Evolutionary conservation across 2,888 invertebrate species (phyloP).

Genomic region (Drosophila testacea): DNA sequence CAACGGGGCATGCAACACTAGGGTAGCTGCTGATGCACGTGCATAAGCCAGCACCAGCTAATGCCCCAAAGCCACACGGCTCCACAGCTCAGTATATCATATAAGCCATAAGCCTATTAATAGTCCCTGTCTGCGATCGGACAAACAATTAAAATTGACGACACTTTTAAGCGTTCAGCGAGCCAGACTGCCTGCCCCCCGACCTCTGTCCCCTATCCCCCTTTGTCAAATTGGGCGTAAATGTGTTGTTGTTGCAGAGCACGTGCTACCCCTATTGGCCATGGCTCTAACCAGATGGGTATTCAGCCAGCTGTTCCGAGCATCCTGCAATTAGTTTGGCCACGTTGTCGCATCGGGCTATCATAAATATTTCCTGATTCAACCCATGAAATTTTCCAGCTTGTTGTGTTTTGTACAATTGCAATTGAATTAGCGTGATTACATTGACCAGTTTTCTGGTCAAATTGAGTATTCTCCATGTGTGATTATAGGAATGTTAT

Average conservation of each 20-base stretch:
- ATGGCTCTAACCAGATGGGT: conserved; percentile 25
- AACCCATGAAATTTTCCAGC: conserved; percentile 2
- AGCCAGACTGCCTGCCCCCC: not conserved
- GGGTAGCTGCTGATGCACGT: conserved; percentile 6
- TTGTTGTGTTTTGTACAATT: conserved; percentile 10
- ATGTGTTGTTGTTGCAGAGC: conserved; percentile 51
- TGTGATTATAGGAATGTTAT: not conserved
- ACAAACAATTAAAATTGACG: conserved; percentile 79
- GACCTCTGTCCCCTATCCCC: not conserved
- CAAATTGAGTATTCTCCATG: conserved; percentile 10
- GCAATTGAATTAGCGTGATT: conserved; percentile 5
- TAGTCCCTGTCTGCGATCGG: conserved; percentile 77
- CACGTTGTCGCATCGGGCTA: conserved; percentile 11
- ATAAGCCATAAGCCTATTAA: conserved; percentile 77
- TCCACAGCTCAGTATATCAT: conserved; percentile 67
- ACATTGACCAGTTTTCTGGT: not conserved
- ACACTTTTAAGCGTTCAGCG: conserved; percentile 64
- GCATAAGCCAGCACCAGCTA: conserved; percentile 41
- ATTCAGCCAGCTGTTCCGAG: conserved; percentile 18
- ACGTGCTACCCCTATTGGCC: conserved; percentile 38
- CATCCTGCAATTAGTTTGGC: conserved; percentile 39
- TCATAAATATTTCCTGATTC: conserved; percentile 10
- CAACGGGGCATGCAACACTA: not conserved
- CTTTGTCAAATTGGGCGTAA: conserved; percentile 70
- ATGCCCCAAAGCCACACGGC: conserved; percentile 65